phyloP scores from a whole-genome alignment of 2,113 vertebrate genomes.

The Lepisosteus oculatus region DNA sequence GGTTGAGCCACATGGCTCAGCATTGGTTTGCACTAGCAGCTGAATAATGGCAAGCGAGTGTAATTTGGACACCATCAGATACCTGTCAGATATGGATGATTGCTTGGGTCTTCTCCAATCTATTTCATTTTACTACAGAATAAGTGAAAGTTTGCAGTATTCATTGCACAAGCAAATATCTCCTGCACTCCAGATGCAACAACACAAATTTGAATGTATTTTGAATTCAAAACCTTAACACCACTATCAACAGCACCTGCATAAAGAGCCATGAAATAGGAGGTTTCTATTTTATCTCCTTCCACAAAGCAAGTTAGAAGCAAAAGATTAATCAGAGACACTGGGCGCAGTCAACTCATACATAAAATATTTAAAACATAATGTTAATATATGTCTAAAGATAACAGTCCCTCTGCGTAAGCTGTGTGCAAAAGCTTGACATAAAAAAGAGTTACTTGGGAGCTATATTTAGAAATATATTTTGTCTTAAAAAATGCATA shows the following conservation, averaged over 20 bases:
- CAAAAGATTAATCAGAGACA: neutral
- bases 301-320: neutral
- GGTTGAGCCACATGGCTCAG: neutral
- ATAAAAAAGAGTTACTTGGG: neutral
- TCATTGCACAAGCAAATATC: neutral
- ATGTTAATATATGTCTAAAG: neutral
- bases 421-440: too few relatives aligned
- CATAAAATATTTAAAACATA: neutral
- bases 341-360: neutral
- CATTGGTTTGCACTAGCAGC: neutral
- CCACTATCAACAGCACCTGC: neutral
- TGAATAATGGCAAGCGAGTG: too few relatives aligned
- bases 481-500: conserved; percentile 15
- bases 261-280: neutral
- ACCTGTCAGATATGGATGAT: conserved; percentile 6
- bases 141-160: conserved; percentile 3
- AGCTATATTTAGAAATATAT: conserved; percentile 1
- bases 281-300: neutral
- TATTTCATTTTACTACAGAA: neutral
- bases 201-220: conserved; percentile 1
- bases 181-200: conserved; percentile 7
- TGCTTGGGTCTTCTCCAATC: neutral
- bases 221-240: neutral
- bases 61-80: neutral
- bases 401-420: too few relatives aligned